Base-by-base conservation (phyloP, 2,888 invertebrate genomes). In the Tetragonisca angustula region DNA sequence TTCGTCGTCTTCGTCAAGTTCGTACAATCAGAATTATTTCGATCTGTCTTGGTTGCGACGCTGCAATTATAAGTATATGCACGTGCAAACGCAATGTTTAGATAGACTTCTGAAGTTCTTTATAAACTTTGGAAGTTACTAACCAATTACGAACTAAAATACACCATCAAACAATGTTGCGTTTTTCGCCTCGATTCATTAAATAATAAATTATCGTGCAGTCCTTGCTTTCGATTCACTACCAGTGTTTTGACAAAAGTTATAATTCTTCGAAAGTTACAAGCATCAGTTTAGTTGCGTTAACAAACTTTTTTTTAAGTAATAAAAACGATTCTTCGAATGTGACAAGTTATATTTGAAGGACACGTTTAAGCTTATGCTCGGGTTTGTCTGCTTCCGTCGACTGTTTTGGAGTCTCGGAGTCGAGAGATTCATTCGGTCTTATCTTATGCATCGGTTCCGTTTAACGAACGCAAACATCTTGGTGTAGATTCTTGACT, bases 21-120 rank as follows among this genome's bases (percentile, higher is more conserved):
- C 27, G 65, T 36, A 74, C 75, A 84, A 84, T 81, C 79, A 79
- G 79, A 62, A 71, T 65, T 79, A 74, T 84, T 84, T 70, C 54
- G 32, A 81, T 62, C 54, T 64, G 65, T 56, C 62, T 15, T 52
- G 15, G 59, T 74, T 71, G 59, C 50, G 32, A 43, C 71, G 64
- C 67, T 24, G 50, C 19, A 50, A 62, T 32, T 61, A 70, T 77
- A 71, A 64, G 61, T 27, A 11, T 61, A 70, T 64, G 69, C 43
- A 43, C 43, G 43, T 65, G 56, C 11, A 21, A 27, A 43, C 52
- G 27, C 49, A 62, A 19, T 43, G 36, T 71, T 62, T 65, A 76
- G 78, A 61, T 68, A 50, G 64, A 71, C 68, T 75, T 59, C 11
- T 24, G 27, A 19, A 27, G 6, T 36, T 9, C 19, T 50, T 67